Evolutionary conservation across 1,140 invertebrate species (phyloP).

Genomic region (Hylaeus anthracinus): DNA sequence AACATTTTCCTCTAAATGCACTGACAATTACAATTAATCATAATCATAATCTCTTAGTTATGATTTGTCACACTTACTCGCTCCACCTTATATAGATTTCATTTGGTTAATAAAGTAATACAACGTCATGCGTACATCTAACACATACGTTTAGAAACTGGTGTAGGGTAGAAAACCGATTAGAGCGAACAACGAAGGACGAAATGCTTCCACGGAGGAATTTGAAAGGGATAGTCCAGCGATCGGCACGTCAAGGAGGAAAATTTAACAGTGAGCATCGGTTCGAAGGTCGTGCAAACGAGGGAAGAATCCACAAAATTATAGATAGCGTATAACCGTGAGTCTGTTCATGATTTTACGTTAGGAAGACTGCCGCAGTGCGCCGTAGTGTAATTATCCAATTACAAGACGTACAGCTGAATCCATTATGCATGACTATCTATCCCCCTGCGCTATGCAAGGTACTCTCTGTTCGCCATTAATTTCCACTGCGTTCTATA

Average conservation of each 20-base stretch:
- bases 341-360: constrained; percentile 50
- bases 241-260: neutral
- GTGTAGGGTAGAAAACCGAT: neutral
- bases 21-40: no score
- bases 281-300: constrained; percentile 11
- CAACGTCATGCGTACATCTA: no score
- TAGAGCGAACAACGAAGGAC: neutral
- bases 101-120: no score
- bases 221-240: neutral
- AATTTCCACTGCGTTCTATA: constrained; percentile 51
- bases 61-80: no score
- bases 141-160: no score
- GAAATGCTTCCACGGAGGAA: neutral
- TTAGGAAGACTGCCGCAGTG: constrained; percentile 23
- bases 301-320: constrained; percentile 45
- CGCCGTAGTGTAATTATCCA: constrained; percentile 54
- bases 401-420: constrained; percentile 58
- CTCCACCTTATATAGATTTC: no score
- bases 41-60: no score
- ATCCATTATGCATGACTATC: constrained; percentile 58
- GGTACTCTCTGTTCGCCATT: constrained; percentile 31
- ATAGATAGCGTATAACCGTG: constrained; percentile 46
- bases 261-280: constrained; percentile 29
- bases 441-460: constrained; percentile 11
- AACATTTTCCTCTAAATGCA: no score